Evolutionary conservation across 2,797 vertebrate genomes (phyloP).

Genomic region (Anguilla marmorata): DNA sequence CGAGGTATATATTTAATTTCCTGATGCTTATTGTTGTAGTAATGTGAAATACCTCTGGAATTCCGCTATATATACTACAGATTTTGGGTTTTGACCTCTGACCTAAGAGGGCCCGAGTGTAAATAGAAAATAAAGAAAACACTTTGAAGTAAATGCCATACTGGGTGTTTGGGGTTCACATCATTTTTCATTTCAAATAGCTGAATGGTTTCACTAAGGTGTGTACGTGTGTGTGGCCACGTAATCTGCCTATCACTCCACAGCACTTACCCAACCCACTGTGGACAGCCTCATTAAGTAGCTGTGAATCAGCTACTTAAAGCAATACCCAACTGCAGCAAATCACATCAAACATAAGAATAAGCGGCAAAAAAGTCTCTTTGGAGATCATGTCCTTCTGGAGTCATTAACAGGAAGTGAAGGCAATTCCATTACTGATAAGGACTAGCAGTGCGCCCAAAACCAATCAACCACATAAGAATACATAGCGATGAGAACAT

Average conservation of each 20-base stretch:
- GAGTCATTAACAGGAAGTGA: neutral
- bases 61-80: conserved; percentile 25
- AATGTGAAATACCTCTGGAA: conserved; percentile 37
- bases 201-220: neutral
- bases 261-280: neutral
- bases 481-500: neutral
- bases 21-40: conserved; percentile 49
- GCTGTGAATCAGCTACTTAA: neutral
- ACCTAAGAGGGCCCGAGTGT: neutral
- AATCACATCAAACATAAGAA: neutral
- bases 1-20: conserved; percentile 55
- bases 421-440: neutral
- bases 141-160: neutral
- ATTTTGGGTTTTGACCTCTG: neutral
- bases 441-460: neutral
- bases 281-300: neutral
- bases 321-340: neutral
- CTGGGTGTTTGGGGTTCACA: neutral
- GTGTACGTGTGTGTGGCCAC: neutral
- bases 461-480: neutral
- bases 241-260: neutral
- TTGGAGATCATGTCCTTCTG: neutral
- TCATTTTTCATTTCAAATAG: neutral
- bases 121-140: neutral
- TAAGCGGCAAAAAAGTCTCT: neutral